Conservation (phyloP, 2,888 invertebrate genomes). For the Hypselothyrea guttata region DNA sequence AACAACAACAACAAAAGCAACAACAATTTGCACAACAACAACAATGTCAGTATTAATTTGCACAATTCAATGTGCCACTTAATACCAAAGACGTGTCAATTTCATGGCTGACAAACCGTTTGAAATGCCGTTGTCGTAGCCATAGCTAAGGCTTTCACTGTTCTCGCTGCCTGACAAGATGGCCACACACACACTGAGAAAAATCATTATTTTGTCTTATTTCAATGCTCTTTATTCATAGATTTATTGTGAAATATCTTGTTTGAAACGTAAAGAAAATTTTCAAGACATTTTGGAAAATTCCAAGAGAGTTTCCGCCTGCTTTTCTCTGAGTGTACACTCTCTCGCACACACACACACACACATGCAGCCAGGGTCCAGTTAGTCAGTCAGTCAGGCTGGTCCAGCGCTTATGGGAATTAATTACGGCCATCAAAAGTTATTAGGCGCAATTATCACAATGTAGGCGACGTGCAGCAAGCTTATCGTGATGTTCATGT, state of each 20-base stretch:
- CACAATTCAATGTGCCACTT: slow-evolving; percentile 76
- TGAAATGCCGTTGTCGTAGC: slow-evolving; percentile 25
- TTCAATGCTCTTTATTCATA: no score
- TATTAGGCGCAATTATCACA: slow-evolving; percentile 77
- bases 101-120: slow-evolving; percentile 73
- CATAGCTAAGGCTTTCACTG: slow-evolving; percentile 25
- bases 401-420: slow-evolving; percentile 66
- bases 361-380: slow-evolving; percentile 41
- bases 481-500: slow-evolving; percentile 1
- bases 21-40: no score
- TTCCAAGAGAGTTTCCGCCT: no score
- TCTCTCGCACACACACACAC: slow-evolving; percentile 3
- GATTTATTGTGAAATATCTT: no score
- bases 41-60: slow-evolving; percentile 61
- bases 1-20: no score
- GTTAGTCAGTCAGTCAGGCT: not conserved
- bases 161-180: slow-evolving; percentile 6
- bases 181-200: slow-evolving; percentile 1
- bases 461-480: slow-evolving; percentile 55
- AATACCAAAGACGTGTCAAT: slow-evolving; percentile 76
- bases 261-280: no score
- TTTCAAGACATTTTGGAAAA: no score
- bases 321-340: no score
- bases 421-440: slow-evolving; percentile 77
- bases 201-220: no score